Conservation (phyloP, 2,888 invertebrate species). For the Cryptophagus acutangulus region DNA sequence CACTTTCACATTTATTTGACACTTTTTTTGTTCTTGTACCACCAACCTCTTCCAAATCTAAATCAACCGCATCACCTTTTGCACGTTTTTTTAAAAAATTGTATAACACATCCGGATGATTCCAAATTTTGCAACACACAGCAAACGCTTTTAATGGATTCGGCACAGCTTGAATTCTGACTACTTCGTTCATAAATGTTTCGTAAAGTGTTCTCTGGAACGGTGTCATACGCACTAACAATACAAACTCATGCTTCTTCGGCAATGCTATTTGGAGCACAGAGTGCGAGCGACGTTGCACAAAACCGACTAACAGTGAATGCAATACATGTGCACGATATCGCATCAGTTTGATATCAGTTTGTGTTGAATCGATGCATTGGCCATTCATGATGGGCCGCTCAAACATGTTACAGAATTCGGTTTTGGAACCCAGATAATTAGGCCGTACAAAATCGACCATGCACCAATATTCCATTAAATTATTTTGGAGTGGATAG, state of each 20-base stretch:
- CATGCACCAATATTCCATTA: conserved; percentile 98
- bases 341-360: conserved; percentile 90
- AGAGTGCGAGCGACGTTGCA: conserved; percentile 90
- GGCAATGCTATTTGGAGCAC: conserved; percentile 90
- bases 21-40: conserved; percentile 44
- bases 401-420: conserved; percentile 98
- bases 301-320: conserved; percentile 86
- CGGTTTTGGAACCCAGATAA: conserved; percentile 92
- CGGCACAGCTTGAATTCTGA: conserved; percentile 77
- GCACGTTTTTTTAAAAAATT: conserved; percentile 79
- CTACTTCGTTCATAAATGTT: conserved; percentile 89
- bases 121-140: conserved; percentile 98
- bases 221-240: conserved; percentile 80
- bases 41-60: conserved; percentile 75
- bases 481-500: conserved; percentile 96
- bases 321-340: conserved; percentile 94
- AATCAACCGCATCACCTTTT: conserved; percentile 71
- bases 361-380: conserved; percentile 93
- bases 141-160: conserved; percentile 98
- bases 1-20: conserved; percentile 42
- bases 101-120: conserved; percentile 88
- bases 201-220: conserved; percentile 89
- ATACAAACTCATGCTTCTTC: conserved; percentile 90
- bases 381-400: conserved; percentile 98
- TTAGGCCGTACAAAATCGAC: conserved; percentile 98